Evolutionary conservation across 1,140 invertebrate species (phyloP).

Genomic region (Mactra quadrangularis): DNA sequence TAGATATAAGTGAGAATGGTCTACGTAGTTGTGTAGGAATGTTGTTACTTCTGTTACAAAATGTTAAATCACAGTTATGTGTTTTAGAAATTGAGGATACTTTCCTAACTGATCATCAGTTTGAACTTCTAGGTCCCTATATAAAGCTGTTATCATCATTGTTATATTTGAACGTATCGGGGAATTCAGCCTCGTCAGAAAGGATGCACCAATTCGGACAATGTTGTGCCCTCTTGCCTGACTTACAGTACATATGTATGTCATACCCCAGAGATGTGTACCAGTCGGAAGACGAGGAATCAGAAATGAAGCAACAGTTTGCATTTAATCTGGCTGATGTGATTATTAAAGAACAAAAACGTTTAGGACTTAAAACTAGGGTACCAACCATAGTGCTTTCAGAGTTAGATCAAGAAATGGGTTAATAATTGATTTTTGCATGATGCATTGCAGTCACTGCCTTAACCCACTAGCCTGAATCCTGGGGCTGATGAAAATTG

Average conservation of each 20-base stretch:
- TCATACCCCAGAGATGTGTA: constrained; percentile 65
- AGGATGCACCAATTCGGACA: constrained; percentile 9
- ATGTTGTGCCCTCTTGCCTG: constrained; percentile 5
- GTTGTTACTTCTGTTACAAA: constrained; percentile 63
- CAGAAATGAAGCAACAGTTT: constrained; percentile 43
- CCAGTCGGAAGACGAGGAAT: constrained; percentile 17
- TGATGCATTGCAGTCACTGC: no score
- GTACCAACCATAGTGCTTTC: constrained; percentile 14
- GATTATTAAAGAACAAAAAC: constrained; percentile 1
- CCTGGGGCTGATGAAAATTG: no score
- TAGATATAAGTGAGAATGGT: constrained; percentile 77
- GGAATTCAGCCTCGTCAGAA: constrained; percentile 48
- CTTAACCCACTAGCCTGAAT: no score
- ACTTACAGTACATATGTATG: constrained; percentile 56
- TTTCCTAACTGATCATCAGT: constrained; percentile 39
- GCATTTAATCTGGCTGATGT: constrained; percentile 6
- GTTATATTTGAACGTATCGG: constrained; percentile 63
- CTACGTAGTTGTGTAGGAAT: constrained; percentile 46
- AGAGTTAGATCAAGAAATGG: constrained; percentile 19
- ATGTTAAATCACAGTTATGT: constrained; percentile 39
- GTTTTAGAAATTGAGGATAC: constrained; percentile 70
- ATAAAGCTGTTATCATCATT: constrained; percentile 53
- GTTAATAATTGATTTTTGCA: no score
- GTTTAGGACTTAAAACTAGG: constrained; percentile 12
- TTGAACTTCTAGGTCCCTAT: constrained; percentile 25